Conservation (phyloP, 2,113 vertebrate genomes). For the Amphiprion ocellaris region DNA sequence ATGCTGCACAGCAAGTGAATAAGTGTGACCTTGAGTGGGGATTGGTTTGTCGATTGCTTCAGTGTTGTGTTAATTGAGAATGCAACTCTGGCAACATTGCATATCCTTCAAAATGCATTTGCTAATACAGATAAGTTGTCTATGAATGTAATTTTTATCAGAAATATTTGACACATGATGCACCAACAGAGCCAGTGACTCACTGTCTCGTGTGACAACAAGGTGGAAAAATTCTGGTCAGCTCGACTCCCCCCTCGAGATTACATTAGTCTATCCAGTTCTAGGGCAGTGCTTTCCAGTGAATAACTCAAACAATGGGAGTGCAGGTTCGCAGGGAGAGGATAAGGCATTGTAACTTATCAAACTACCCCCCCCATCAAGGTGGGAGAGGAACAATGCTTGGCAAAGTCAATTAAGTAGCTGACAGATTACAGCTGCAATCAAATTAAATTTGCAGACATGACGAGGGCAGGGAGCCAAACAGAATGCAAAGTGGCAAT, state of each 20-base stretch:
- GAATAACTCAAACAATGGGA: constrained; percentile 29
- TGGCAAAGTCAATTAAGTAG: constrained; percentile 83
- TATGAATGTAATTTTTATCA: background rate
- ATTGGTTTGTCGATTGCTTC: no score
- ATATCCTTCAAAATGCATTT: constrained; percentile 10
- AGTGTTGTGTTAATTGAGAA: background rate
- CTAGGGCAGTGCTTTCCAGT: constrained; percentile 15
- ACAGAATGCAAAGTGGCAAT: constrained; percentile 76
- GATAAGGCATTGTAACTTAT: constrained; percentile 58
- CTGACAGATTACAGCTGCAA: constrained; percentile 79
- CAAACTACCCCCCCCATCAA: constrained; percentile 60
- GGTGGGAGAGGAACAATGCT: constrained; percentile 72
- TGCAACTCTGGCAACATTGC: background rate
- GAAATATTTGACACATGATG: constrained; percentile 27
- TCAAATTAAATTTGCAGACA: constrained; percentile 83
- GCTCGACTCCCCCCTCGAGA: constrained; percentile 30
- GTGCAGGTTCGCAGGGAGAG: constrained; percentile 18
- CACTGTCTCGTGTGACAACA: constrained; percentile 30
- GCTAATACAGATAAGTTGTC: background rate
- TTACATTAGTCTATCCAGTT: constrained; percentile 20
- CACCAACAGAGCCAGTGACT: constrained; percentile 13
- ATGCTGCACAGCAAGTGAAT: background rate
- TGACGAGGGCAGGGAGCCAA: constrained; percentile 68
- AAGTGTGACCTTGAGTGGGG: no score
- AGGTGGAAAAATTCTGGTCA: constrained; percentile 44